These are phyloP conservation scores for Ancistrus triradiatus DNA, from an alignment of 2,113 vertebrate species.

Conservation along the genomic window DNA sequence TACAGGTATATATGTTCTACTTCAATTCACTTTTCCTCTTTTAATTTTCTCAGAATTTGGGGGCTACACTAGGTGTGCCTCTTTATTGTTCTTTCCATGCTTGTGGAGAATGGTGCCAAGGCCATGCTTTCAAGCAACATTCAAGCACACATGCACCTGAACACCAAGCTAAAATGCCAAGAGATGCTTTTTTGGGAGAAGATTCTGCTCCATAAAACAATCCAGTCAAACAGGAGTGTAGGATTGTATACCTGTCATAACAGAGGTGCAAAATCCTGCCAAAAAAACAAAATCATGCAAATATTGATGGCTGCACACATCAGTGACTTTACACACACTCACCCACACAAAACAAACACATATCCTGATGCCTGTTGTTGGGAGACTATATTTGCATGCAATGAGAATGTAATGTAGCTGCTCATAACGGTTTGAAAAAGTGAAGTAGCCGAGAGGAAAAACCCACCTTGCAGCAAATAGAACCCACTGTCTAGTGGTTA, in stretches of 20 bases:
- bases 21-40: constrained; percentile 46
- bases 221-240: neutral
- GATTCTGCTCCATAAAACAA: too few species aligned
- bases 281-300: constrained; percentile 26
- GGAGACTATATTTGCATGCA: constrained; percentile 46
- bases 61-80: constrained; percentile 55
- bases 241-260: neutral
- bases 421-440: constrained; percentile 61
- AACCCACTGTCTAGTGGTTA: too few species aligned
- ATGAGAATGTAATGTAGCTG: constrained; percentile 12
- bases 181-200: too few species aligned
- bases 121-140: neutral
- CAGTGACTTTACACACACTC: neutral
- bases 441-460: constrained; percentile 61
- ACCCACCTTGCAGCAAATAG: constrained; percentile 11
- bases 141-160: neutral
- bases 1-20: constrained; percentile 36
- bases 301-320: neutral
- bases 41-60: too few species aligned
- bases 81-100: constrained; percentile 47
- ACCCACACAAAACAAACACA: constrained; percentile 5
- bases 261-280: neutral
- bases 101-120: constrained; percentile 28
- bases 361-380: constrained; percentile 15
- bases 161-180: too few species aligned